Conservation (phyloP, 2,888 invertebrate species). For the Isotomurus palustris region DNA sequence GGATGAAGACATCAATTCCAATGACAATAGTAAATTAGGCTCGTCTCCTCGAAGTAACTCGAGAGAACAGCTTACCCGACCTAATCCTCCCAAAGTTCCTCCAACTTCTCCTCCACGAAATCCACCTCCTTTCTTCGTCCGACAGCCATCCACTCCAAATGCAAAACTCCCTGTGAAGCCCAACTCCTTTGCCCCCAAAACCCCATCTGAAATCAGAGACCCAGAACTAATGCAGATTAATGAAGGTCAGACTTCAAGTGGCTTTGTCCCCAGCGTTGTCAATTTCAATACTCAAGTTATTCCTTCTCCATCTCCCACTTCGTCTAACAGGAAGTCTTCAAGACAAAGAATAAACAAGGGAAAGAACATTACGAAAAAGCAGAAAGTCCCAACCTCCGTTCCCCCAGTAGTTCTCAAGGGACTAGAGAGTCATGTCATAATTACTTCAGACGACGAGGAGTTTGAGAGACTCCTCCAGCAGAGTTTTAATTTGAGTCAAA, state of each 20-base stretch:
- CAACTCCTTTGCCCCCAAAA: background rate
- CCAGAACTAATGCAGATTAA: conserved; percentile 5
- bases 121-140: background rate
- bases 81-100: background rate
- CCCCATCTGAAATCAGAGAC: background rate
- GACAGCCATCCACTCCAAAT: conserved; percentile 18
- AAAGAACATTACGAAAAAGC: conserved; percentile 37
- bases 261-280: background rate
- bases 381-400: conserved; percentile 37
- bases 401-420: conserved; percentile 3
- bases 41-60: conserved; percentile 1
- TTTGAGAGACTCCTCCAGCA: conserved; percentile 28
- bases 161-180: conserved; percentile 17
- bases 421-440: conserved; percentile 28
- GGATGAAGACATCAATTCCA: conserved; percentile 53
- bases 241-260: conserved; percentile 5
- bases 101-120: background rate
- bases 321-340: conserved; percentile 13
- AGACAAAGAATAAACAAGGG: conserved; percentile 27
- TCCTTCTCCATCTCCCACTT: no score
- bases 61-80: background rate
- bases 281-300: background rate
- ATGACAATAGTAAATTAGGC: conserved; percentile 14
- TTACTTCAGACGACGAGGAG: conserved; percentile 38
- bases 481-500: conserved; percentile 25